Evolutionary conservation across 2,888 invertebrate species (phyloP).

Genomic region (Eupithecia subumbrata): DNA sequence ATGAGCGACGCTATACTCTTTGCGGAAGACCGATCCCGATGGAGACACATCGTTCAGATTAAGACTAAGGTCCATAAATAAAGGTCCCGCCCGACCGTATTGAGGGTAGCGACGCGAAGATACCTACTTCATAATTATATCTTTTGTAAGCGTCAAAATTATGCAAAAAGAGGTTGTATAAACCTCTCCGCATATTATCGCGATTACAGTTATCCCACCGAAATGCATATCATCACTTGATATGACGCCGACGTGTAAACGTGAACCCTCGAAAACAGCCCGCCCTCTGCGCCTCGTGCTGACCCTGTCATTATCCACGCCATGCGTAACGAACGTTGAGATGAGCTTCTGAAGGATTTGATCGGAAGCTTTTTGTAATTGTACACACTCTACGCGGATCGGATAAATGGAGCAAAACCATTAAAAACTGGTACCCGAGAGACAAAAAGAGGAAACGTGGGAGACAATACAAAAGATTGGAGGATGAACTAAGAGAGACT

Average conservation of each 20-base stretch:
- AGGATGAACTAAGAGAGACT: no score
- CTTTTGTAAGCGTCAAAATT: no score
- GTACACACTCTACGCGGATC: no score
- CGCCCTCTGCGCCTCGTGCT: conserved; percentile 55
- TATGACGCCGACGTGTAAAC: conserved; percentile 63
- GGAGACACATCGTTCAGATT: not conserved
- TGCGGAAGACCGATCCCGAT: not conserved
- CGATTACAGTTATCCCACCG: conserved; percentile 61
- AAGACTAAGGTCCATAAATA: not conserved
- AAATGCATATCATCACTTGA: conserved; percentile 58
- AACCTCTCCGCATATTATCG: conserved; percentile 42
- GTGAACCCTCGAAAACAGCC: conserved; percentile 59
- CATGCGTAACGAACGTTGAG: conserved; percentile 39
- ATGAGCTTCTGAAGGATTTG: conserved; percentile 34
- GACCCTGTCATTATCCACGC: conserved; percentile 49
- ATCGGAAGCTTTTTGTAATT: conserved; percentile 4
- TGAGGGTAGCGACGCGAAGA: not conserved
- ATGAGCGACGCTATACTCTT: not conserved
- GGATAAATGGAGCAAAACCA: no score
- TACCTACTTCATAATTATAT: no score
- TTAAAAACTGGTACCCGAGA: no score
- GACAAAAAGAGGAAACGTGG: no score
- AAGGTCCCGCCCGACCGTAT: not conserved
- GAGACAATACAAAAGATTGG: no score
- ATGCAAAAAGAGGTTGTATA: no score